Conservation (phyloP, 2,113 vertebrate genomes). For the Erinaceus europaeus region DNA sequence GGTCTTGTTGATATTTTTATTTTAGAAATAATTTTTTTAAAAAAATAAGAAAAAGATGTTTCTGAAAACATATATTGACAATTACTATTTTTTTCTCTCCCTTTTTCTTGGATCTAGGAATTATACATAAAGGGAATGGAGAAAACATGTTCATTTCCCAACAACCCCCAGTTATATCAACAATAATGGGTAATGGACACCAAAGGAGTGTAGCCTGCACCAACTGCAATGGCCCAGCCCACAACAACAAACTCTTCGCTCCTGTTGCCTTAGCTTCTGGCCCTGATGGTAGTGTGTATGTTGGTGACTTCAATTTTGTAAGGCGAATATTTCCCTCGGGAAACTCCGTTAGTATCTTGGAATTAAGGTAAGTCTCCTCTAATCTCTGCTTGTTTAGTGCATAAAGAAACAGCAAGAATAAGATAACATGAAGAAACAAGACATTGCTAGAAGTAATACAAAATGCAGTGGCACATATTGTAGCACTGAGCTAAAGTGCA, state of each 20-base stretch:
- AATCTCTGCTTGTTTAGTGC: slow-evolving; percentile 38
- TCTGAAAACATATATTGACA: background rate
- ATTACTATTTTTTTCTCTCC: background rate
- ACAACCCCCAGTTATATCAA: slow-evolving; percentile 94
- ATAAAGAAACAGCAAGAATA: slow-evolving; percentile 32
- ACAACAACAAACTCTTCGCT: slow-evolving; percentile 95
- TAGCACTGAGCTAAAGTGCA: background rate
- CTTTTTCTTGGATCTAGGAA: slow-evolving; percentile 82
- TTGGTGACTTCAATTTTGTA: slow-evolving; percentile 98
- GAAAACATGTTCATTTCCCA: slow-evolving; percentile 98
- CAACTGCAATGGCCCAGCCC: slow-evolving; percentile 90
- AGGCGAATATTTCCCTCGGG: slow-evolving; percentile 93
- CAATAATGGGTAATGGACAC: slow-evolving; percentile 96
- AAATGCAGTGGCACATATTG: background rate
- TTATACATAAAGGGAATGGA: slow-evolving; percentile 97
- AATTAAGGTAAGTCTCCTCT: slow-evolving; percentile 89
- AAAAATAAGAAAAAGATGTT: too few relatives aligned
- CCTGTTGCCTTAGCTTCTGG: slow-evolving; percentile 94
- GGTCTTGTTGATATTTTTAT: too few relatives aligned
- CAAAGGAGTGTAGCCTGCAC: slow-evolving; percentile 91
- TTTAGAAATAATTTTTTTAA: too few relatives aligned
- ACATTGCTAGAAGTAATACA: slow-evolving; percentile 22
- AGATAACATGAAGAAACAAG: slow-evolving; percentile 23
- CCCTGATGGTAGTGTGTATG: slow-evolving; percentile 93
- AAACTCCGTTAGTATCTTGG: slow-evolving; percentile 91